Conservation (phyloP, 2,113 vertebrate species). For the Eupsittula cactorum region DNA sequence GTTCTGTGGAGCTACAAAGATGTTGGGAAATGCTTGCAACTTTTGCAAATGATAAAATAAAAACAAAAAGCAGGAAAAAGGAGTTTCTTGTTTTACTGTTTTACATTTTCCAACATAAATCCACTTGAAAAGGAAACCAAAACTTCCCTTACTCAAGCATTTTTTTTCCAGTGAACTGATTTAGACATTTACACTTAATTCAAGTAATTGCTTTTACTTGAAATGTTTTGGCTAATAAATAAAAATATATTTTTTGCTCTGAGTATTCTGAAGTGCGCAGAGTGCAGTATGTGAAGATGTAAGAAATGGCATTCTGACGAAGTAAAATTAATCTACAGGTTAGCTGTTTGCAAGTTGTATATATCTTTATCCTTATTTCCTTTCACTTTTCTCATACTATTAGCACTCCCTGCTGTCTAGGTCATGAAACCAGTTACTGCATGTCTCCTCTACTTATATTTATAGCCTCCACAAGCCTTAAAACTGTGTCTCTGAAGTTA, state of each 20-base stretch:
- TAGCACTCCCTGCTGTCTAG: conserved; percentile 26
- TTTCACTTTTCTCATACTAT: background rate
- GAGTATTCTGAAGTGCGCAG: background rate
- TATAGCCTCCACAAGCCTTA: background rate
- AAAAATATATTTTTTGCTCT: background rate
- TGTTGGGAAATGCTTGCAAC: background rate
- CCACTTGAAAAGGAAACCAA: background rate
- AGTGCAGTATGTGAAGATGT: background rate
- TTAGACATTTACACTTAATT: background rate
- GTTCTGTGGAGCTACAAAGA: background rate
- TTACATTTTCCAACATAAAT: background rate
- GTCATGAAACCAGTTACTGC: background rate
- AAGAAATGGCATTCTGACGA: background rate
- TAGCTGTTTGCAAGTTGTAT: background rate
- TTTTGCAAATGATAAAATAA: background rate
- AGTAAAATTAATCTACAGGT: background rate
- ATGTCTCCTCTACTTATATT: background rate
- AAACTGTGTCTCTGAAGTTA: background rate
- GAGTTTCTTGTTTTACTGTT: background rate
- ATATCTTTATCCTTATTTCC: background rate
- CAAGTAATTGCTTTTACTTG: background rate
- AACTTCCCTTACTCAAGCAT: background rate
- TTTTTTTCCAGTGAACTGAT: background rate
- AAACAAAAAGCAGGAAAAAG: background rate
- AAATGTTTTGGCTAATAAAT: background rate